Evolutionary conservation across 2,113 vertebrate species (phyloP).

Genomic region (Holacanthus passer): DNA sequence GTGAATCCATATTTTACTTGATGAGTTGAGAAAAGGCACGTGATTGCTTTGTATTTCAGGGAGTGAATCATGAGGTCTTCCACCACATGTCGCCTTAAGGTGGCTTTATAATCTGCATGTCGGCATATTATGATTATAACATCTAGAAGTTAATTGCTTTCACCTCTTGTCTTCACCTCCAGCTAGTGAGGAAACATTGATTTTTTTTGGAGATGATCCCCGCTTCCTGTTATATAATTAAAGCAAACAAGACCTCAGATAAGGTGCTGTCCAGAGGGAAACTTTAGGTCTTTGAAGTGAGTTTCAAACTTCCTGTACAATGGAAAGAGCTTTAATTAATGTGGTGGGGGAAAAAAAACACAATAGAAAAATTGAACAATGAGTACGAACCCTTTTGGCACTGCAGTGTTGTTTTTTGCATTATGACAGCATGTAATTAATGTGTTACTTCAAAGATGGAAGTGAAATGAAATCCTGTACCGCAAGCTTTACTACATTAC

Average conservation of each 20-base stretch:
- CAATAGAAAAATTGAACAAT: conserved; percentile 9
- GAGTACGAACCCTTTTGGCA: conserved; percentile 6
- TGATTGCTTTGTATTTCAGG: conserved; percentile 4
- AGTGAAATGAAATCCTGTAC: neutral
- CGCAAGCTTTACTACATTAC: neutral
- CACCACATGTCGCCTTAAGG: conserved; percentile 21
- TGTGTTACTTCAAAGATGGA: neutral
- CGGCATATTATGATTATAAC: conserved; percentile 44
- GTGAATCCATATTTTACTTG: conserved; percentile 2
- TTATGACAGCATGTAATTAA: conserved; percentile 16
- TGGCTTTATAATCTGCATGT: conserved; percentile 40
- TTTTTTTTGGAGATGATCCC: conserved; percentile 57
- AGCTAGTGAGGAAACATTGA: conserved; percentile 51
- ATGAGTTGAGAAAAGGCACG: conserved; percentile 11
- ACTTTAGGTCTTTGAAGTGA: conserved; percentile 55
- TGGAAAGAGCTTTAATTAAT: conserved; percentile 47
- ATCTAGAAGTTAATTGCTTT: conserved; percentile 64
- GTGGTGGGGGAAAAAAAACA: neutral
- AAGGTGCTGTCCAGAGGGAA: conserved; percentile 49
- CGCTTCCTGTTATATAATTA: conserved; percentile 59
- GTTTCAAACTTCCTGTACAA: conserved; percentile 42
- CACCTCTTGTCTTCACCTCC: conserved; percentile 46
- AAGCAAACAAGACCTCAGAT: conserved; percentile 53
- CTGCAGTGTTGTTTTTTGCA: neutral
- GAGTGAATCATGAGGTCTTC: conserved; percentile 21